Evolutionary conservation across 2,797 vertebrate genomes (phyloP).

Genomic region (Dendrocincla fuliginosa): DNA sequence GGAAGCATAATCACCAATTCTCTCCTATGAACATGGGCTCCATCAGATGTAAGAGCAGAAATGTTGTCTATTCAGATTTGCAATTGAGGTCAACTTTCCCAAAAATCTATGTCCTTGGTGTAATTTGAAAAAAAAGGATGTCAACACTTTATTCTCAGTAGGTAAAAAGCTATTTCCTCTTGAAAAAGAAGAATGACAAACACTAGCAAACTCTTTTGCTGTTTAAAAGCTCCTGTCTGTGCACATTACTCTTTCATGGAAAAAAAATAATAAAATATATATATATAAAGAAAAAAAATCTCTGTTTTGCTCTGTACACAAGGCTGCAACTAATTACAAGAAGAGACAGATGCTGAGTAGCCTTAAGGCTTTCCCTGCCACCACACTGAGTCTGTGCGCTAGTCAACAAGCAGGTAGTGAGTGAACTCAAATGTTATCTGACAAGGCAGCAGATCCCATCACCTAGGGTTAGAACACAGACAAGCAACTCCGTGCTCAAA

Average conservation of each 20-base stretch:
- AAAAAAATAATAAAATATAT: not conserved
- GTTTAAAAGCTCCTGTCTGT: conserved; percentile 79
- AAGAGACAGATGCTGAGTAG: conserved; percentile 82
- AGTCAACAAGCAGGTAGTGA: conserved; percentile 80
- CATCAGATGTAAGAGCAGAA: not conserved
- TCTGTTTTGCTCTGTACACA: conserved; percentile 77
- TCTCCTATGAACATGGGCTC: not conserved
- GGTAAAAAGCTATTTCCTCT: conserved; percentile 6
- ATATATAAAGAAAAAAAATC: not conserved
- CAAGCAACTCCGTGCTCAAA: conserved; percentile 84
- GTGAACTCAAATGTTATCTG: conserved; percentile 84
- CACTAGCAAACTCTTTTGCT: conserved; percentile 63
- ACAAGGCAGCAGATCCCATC: conserved; percentile 88
- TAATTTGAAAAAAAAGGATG: not conserved
- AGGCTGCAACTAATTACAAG: conserved; percentile 84
- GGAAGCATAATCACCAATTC: not conserved
- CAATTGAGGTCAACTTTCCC: not conserved
- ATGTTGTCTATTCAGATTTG: not conserved
- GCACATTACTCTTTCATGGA: conserved; percentile 71
- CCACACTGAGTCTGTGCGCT: conserved; percentile 66
- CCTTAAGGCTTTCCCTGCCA: conserved; percentile 79
- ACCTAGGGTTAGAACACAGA: conserved; percentile 87
- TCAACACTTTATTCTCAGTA: not conserved
- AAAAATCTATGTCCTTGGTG: not conserved
- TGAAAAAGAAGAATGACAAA: conserved; percentile 13